Evolutionary conservation across 2,888 invertebrate species (phyloP), one percentile per base, ranked within the genome.

Genomic region (Eustalomyia histrio): DNA sequence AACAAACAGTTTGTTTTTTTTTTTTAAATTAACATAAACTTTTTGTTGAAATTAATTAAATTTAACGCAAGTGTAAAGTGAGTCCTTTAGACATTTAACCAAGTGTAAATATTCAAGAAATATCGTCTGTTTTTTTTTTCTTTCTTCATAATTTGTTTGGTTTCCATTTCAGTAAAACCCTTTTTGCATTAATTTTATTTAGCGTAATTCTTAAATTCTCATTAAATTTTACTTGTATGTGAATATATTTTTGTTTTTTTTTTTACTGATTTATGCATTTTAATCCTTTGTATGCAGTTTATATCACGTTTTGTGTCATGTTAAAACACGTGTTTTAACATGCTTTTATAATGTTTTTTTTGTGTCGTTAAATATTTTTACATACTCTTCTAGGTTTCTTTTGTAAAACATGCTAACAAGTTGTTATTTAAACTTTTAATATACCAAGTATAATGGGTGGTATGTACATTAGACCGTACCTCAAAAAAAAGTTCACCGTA

Each of bases 291-390:
- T 43, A 52, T 78, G 74, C 60, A 74, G 47, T 67, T 71, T 61
- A 74, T 78, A 78, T 81, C 81, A 81, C 81, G 81, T 81, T 81
- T 74, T 60, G 8, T 33, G 29, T 29, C 39, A 73, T 73, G 74
- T 61, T 61, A 67, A 78, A 74, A 78, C 81, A 81, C 71, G 81
- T 78, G 74, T 81, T 81, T 71, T 57, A 67, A 74, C 81, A 78
- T 74, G 65, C 39, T 74, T 74, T 74, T 65, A 57, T 43, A 61
- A 47, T 50, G 47, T 29, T 47, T 10, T 9, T 76, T 21, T 57
- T 79, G 35, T 79, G 47, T 68, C 33, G 61, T 39, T 76, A 73
- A 76, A 80, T 72, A 64, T 68, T 12, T 14, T 39, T 39, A 8
- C 10, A 39, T 12, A 52, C 76, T 57, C 80, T 39, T 39, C 39